These are phyloP conservation scores for Pipra filicauda DNA, from an alignment of 2,113 vertebrate genomes.

Conservation along the genomic window DNA sequence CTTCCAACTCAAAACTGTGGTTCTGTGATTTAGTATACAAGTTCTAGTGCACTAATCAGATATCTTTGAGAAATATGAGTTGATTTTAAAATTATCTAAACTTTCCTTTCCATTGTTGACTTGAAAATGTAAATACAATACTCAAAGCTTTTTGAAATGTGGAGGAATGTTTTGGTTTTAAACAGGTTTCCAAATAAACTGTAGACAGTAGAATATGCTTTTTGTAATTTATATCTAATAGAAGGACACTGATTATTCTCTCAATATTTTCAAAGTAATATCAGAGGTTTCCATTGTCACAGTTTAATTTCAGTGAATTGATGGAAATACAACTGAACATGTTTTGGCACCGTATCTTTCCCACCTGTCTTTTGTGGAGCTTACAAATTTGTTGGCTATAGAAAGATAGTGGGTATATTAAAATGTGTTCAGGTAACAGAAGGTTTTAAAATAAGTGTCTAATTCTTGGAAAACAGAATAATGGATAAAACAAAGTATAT, in stretches of 20 bases:
- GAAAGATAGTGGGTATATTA: background rate
- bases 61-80: background rate
- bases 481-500: background rate
- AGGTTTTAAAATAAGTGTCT: background rate
- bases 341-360: background rate
- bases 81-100: background rate
- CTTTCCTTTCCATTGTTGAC: background rate
- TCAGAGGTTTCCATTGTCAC: background rate
- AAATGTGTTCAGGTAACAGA: background rate
- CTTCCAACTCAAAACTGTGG: background rate
- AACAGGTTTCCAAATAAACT: background rate
- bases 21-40: background rate
- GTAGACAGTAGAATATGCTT: background rate
- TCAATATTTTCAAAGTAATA: background rate
- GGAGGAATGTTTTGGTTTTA: background rate
- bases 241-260: background rate
- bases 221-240: background rate
- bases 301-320: background rate
- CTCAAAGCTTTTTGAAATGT: background rate
- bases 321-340: background rate
- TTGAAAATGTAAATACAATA: background rate
- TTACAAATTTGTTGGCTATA: background rate
- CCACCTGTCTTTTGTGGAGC: background rate
- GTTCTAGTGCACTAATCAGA: accelerated
- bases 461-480: background rate